Conservation (phyloP, 2,797 vertebrate species). For the Bovichtus variegatus region DNA sequence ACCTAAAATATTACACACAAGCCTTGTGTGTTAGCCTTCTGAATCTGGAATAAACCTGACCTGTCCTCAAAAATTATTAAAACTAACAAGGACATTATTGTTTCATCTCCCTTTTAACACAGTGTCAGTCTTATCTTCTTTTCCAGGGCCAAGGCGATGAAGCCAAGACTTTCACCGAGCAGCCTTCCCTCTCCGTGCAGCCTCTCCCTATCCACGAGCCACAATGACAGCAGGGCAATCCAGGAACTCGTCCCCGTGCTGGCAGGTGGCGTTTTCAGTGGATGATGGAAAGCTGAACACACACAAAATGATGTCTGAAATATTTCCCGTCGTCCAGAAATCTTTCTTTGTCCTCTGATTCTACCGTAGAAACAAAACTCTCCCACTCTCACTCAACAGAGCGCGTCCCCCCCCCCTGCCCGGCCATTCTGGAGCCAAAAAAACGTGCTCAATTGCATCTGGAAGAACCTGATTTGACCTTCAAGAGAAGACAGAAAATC, state of each 20-base stretch:
- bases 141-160: constrained; percentile 2
- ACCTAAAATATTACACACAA: background rate
- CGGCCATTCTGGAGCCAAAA: constrained; percentile 2
- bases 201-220: background rate
- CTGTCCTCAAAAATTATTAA: background rate
- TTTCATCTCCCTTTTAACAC: background rate
- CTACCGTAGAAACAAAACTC: background rate
- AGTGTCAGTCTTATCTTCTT: constrained; percentile 15
- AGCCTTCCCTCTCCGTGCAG: background rate
- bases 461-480: constrained; percentile 63
- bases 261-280: background rate
- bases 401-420: background rate
- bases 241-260: background rate
- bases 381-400: background rate
- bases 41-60: background rate
- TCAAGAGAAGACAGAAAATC: background rate
- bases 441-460: constrained; percentile 20
- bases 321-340: background rate
- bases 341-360: background rate
- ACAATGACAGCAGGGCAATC: background rate
- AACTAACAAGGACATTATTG: background rate
- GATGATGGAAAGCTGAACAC: background rate
- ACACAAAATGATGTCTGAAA: background rate
- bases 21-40: background rate
- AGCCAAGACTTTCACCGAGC: background rate